Evolutionary conservation across 2,888 invertebrate species (phyloP).

Genomic region (Latrodectus elegans): DNA sequence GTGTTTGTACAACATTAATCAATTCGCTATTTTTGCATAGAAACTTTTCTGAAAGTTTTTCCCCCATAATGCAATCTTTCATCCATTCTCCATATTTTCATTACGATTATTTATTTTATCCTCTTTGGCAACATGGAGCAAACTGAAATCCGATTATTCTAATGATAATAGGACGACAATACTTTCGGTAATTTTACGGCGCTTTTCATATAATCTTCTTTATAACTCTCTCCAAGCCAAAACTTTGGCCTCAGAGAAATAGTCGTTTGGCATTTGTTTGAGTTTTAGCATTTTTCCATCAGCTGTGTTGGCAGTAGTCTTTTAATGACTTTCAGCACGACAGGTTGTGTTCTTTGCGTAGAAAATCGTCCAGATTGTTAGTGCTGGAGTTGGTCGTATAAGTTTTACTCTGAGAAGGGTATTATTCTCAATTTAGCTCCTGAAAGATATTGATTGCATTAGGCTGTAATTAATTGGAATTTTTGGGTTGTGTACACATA

Average conservation of each 20-base stretch:
- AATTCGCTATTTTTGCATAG: constrained; percentile 2
- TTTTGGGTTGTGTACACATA: too few relatives aligned
- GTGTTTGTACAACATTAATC: constrained; percentile 29
- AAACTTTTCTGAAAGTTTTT: too few relatives aligned
- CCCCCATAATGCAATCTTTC: too few relatives aligned
- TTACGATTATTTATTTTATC: constrained; percentile 34
- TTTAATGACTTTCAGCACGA: constrained; percentile 43
- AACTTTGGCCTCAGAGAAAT: constrained; percentile 9
- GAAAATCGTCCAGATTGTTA: not conserved
- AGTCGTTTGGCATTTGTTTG: constrained; percentile 35
- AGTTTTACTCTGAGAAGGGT: not conserved
- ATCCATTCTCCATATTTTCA: constrained; percentile 9
- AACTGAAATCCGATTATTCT: constrained; percentile 57
- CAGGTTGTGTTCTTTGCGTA: constrained; percentile 4
- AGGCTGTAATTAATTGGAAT: too few relatives aligned
- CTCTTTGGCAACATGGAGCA: constrained; percentile 5
- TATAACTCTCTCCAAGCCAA: not conserved
- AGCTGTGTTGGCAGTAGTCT: not conserved
- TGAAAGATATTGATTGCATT: too few relatives aligned
- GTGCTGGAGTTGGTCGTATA: not conserved
- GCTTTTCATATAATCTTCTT: not conserved
- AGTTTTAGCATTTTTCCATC: constrained; percentile 48
- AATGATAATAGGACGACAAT: constrained; percentile 56
- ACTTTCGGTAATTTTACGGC: constrained; percentile 34
- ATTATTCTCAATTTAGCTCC: too few relatives aligned